These are phyloP conservation scores for Ecdyonurus torrentis DNA, from an alignment of 2,888 invertebrate species.

Conservation along the genomic window DNA sequence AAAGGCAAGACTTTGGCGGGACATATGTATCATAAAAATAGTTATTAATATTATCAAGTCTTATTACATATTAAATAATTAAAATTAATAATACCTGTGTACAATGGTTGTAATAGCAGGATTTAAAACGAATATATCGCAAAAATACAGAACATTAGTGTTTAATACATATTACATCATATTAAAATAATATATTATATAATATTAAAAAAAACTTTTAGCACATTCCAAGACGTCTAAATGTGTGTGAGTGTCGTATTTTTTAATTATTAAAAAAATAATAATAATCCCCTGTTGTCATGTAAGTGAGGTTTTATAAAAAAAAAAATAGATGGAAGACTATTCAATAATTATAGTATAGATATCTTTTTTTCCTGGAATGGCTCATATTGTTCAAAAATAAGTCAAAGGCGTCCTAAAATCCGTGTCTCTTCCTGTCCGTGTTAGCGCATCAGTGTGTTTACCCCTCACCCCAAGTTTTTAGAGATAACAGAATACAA, in stretches of 20 bases:
- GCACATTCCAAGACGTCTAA: background rate
- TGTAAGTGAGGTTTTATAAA: background rate
- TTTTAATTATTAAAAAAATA: background rate
- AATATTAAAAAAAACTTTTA: background rate
- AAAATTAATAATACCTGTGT: background rate
- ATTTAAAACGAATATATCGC: too few relatives aligned
- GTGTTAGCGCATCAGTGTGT: background rate
- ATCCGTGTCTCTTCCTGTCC: background rate
- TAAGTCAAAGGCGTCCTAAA: background rate
- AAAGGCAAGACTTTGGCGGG: background rate
- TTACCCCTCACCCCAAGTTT: background rate
- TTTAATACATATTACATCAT: too few relatives aligned
- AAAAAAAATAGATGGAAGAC: background rate
- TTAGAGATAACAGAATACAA: background rate
- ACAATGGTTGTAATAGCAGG: background rate
- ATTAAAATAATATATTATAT: too few relatives aligned
- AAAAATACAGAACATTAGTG: too few relatives aligned
- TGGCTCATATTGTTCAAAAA: background rate
- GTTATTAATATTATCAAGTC: too few relatives aligned
- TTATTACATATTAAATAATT: background rate
- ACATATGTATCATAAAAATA: too few relatives aligned
- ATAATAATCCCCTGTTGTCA: background rate
- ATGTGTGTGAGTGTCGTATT: too few relatives aligned
- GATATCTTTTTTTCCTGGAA: background rate
- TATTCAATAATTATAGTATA: background rate